Evolutionary conservation across 2,888 invertebrate genomes (phyloP).

Genomic region (Caenorhabditis sp.): DNA sequence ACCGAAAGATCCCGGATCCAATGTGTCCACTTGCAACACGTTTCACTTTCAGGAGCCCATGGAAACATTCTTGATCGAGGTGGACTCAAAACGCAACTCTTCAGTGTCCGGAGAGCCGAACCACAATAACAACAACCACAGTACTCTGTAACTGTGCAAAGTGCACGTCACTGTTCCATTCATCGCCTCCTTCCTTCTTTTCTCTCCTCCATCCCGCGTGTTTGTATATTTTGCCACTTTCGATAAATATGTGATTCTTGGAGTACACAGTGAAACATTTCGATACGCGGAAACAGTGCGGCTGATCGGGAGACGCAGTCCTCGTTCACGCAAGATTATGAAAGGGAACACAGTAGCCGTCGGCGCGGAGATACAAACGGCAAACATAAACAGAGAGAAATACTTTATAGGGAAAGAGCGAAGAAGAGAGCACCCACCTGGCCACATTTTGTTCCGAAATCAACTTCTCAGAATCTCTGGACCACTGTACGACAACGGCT

Average conservation of each 20-base stretch:
- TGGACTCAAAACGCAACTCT: conserved; percentile 78
- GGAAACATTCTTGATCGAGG: conserved; percentile 80
- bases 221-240: conserved; percentile 57
- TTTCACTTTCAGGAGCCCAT: conserved; percentile 72
- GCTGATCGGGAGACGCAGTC: conserved; percentile 1
- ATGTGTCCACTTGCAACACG: background rate
- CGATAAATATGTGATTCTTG: conserved; percentile 37
- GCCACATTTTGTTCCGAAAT: background rate
- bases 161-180: too few species aligned
- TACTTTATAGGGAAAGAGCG: conserved; percentile 31
- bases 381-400: conserved; percentile 27
- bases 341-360: conserved; percentile 44
- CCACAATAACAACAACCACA: conserved; percentile 49
- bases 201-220: conserved; percentile 14
- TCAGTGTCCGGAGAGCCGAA: conserved; percentile 62
- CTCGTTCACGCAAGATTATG: conserved; percentile 32
- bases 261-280: conserved; percentile 6
- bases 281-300: conserved; percentile 6
- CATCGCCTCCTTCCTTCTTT: background rate
- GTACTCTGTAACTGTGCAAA: conserved; percentile 42
- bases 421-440: too few species aligned
- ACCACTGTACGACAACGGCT: background rate
- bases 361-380: conserved; percentile 49
- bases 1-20: background rate
- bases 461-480: background rate